Percentiles rank a stretch among this genome's conserved stretches.
These are phyloP conservation scores for Callorhinus ursinus DNA, from an alignment of 2,113 vertebrate genomes.

Conservation along the genomic window DNA sequence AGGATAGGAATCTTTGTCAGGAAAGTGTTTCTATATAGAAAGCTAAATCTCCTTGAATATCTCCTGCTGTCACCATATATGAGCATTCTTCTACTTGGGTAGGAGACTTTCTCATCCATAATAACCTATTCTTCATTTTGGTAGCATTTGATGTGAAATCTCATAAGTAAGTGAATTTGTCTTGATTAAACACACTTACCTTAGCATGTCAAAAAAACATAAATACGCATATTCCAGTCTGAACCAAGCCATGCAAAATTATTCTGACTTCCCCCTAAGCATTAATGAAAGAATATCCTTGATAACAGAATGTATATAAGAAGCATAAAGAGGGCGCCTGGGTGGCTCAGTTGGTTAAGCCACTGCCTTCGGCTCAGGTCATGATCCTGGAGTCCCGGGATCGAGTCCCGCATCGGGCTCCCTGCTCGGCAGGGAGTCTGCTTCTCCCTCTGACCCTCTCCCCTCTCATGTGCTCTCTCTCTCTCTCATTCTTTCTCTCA, in stretches of 20 bases:
- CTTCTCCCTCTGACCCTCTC: no score
- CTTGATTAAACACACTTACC: slow-evolving; percentile 56
- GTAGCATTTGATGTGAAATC: not conserved
- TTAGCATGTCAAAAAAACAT: slow-evolving; percentile 31
- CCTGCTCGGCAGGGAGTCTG: no score
- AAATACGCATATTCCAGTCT: slow-evolving; percentile 29
- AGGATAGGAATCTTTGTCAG: slow-evolving; percentile 54
- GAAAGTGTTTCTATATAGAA: slow-evolving; percentile 56
- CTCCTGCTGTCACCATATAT: not conserved
- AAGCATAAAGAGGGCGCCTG: slow-evolving; percentile 28
- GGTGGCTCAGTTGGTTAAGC: no score
- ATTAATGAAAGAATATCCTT: slow-evolving; percentile 8
- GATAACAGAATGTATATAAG: not conserved
- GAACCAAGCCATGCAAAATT: slow-evolving; percentile 54
- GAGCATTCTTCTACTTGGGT: not conserved
- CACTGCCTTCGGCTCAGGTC: no score
- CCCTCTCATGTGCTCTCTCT: no score
- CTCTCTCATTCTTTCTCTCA: no score
- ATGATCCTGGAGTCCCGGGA: no score
- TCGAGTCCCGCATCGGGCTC: no score
- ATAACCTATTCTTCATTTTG: slow-evolving; percentile 32
- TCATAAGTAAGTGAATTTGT: slow-evolving; percentile 28
- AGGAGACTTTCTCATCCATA: slow-evolving; percentile 6
- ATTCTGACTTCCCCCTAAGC: slow-evolving; percentile 47
- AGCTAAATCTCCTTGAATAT: slow-evolving; percentile 7